Evolutionary conservation across 2,797 vertebrate genomes (phyloP).

Genomic region (Oceanodroma leucorhoa): DNA sequence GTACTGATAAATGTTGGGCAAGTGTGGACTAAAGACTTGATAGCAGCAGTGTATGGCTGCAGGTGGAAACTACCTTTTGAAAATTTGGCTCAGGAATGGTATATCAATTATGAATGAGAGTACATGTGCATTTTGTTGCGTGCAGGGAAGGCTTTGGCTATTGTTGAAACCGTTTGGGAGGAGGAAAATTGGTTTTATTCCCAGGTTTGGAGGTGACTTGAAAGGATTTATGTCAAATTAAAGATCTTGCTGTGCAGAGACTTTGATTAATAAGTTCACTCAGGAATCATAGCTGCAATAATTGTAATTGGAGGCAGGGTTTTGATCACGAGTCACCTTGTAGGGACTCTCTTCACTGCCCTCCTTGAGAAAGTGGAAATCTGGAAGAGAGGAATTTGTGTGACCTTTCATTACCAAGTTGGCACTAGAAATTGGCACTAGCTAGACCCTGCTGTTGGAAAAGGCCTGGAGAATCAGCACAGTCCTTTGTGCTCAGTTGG

Average conservation of each 20-base stretch:
- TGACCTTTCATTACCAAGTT: conserved; percentile 28
- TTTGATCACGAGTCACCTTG: conserved; percentile 48
- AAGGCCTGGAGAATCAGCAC: conserved; percentile 14
- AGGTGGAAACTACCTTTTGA: neutral
- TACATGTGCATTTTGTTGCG: neutral
- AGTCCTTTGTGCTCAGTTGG: neutral
- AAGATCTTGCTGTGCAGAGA: neutral
- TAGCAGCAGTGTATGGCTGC: neutral
- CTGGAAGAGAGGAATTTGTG: neutral
- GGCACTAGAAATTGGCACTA: conserved; percentile 25
- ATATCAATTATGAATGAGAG: neutral
- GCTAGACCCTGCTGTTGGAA: conserved; percentile 21
- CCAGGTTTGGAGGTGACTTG: conserved; percentile 33
- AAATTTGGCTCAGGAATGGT: neutral
- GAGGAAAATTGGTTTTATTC: neutral
- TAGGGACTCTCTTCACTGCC: neutral
- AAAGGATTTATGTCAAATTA: conserved; percentile 39
- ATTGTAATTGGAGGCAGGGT: conserved; percentile 6
- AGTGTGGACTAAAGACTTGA: neutral
- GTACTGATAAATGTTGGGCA: neutral
- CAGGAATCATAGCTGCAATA: conserved; percentile 31
- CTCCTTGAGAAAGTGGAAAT: conserved; percentile 29
- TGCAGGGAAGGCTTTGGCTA: neutral
- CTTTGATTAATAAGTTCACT: conserved; percentile 26
- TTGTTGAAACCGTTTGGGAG: neutral